phyloP scores from a whole-genome alignment of 1,140 invertebrate species.

The Zaprionus capensis region DNA sequence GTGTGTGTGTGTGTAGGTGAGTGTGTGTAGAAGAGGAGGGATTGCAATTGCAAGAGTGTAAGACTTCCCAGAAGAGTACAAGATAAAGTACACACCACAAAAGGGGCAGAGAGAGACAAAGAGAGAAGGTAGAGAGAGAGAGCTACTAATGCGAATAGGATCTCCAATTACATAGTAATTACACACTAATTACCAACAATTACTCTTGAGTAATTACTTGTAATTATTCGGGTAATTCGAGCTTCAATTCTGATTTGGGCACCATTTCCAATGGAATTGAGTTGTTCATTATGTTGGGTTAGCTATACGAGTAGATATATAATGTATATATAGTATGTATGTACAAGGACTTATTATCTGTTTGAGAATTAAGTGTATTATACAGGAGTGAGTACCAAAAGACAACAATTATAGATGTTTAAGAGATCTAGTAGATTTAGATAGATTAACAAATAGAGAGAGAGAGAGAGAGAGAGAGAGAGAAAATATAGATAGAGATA shows the following conservation, averaged over 20 bases:
- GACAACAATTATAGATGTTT: slow-evolving; percentile 46
- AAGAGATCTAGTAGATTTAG: slow-evolving; percentile 34
- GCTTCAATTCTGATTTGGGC: slow-evolving; percentile 10
- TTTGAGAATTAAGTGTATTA: slow-evolving; percentile 62
- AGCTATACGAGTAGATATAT: slow-evolving; percentile 29
- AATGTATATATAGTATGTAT: slow-evolving; percentile 25
- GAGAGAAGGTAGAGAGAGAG: slow-evolving; percentile 16
- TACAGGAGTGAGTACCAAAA: slow-evolving; percentile 60
- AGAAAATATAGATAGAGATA: slow-evolving; percentile 51
- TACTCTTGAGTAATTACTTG: neutral
- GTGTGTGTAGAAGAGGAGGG: slow-evolving; percentile 1
- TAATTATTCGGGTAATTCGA: neutral
- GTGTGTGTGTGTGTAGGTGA: slow-evolving; percentile 14
- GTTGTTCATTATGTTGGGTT: neutral
- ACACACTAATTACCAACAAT: neutral
- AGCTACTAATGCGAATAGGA: neutral
- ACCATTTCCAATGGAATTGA: slow-evolving; percentile 1
- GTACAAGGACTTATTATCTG: slow-evolving; percentile 19
- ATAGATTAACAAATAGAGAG: slow-evolving; percentile 33
- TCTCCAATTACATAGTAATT: slow-evolving; percentile 8
- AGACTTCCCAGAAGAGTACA: slow-evolving; percentile 13
- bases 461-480: slow-evolving; percentile 36
- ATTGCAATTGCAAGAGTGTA: neutral
- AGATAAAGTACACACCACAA: neutral
- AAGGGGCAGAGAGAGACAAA: slow-evolving; percentile 1